These are phyloP conservation scores for Chesias legatella DNA, from an alignment of 2,888 invertebrate species.

Conservation along the genomic window DNA sequence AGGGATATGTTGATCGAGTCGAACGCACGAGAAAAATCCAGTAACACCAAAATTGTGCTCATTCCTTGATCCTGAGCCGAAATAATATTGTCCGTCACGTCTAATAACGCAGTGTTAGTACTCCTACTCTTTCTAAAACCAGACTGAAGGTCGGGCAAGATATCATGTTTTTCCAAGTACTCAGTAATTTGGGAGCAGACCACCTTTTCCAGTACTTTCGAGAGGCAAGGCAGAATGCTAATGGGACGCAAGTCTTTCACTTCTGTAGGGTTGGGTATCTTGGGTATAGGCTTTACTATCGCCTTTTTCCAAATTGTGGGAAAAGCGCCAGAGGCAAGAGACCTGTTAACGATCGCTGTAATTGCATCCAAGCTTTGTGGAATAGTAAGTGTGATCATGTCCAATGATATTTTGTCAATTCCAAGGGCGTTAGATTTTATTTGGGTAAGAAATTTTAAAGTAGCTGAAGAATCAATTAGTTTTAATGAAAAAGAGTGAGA, in stretches of 20 bases:
- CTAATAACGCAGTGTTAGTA: too few relatives aligned
- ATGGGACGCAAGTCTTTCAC: conserved; percentile 11
- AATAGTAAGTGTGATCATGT: conserved; percentile 2
- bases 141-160: conserved; percentile 19
- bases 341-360: conserved; percentile 6
- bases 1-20: conserved; percentile 17
- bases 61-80: conserved; percentile 17
- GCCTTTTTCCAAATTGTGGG: conserved; percentile 2
- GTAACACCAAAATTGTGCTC: too few relatives aligned
- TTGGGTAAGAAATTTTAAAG: neutral
- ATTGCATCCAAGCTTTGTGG: conserved; percentile 1
- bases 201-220: too few relatives aligned
- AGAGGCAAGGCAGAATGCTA: too few relatives aligned
- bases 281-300: conserved; percentile 5
- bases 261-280: too few relatives aligned
- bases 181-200: too few relatives aligned
- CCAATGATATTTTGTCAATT: conserved; percentile 1
- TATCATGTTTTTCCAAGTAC: conserved; percentile 11
- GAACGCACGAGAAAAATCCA: too few relatives aligned
- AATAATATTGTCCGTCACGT: conserved; percentile 20
- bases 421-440: conserved; percentile 3
- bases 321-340: conserved; percentile 2
- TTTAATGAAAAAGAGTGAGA: too few relatives aligned
- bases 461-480: too few relatives aligned
- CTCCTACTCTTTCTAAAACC: too few relatives aligned